Percentiles rank a stretch among this genome's conserved stretches.
These are phyloP conservation scores for Rhyacichthys aspro DNA, from an alignment of 2,797 vertebrate species.

Conservation along the genomic window DNA sequence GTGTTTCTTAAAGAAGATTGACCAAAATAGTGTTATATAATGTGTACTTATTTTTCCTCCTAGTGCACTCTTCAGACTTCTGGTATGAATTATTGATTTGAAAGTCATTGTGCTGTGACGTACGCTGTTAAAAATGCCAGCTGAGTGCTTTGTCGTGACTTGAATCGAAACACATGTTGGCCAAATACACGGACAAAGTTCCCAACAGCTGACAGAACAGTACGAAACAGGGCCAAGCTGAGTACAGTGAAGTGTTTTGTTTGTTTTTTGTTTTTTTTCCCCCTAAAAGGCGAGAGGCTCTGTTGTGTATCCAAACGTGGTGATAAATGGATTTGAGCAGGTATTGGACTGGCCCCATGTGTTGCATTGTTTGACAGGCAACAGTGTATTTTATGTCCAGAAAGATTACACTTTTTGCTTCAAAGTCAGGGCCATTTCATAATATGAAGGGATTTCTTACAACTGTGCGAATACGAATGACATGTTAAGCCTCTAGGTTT, in stretches of 20 bases:
- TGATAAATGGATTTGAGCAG: slow-evolving; percentile 22
- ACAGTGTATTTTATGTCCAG: slow-evolving; percentile 3
- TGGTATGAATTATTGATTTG: slow-evolving; percentile 22
- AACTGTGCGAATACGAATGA: background rate
- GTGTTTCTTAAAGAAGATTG: background rate
- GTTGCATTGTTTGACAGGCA: slow-evolving; percentile 7
- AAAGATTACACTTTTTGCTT: background rate
- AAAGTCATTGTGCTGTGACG: slow-evolving; percentile 21
- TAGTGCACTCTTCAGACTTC: slow-evolving; percentile 16
- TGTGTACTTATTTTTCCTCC: background rate
- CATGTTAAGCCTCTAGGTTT: slow-evolving; percentile 17
- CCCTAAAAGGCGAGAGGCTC: slow-evolving; percentile 38
- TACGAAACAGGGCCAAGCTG: slow-evolving; percentile 18
- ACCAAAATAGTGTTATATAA: slow-evolving; percentile 13
- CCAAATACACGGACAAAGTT: slow-evolving; percentile 31
- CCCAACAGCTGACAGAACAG: slow-evolving; percentile 39
- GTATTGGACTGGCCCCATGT: background rate
- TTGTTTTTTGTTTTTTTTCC: no score
- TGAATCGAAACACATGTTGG: slow-evolving; percentile 42
- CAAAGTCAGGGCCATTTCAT: background rate
- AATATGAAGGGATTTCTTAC: background rate
- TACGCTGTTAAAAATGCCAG: slow-evolving; percentile 25
- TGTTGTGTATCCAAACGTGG: slow-evolving; percentile 26
- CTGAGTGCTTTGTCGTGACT: slow-evolving; percentile 33
- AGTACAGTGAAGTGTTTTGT: slow-evolving; percentile 21